Conservation (phyloP, 30 jellyfish, hydroid and myxozoan genomes). For the Turritopsis rubra region DNA sequence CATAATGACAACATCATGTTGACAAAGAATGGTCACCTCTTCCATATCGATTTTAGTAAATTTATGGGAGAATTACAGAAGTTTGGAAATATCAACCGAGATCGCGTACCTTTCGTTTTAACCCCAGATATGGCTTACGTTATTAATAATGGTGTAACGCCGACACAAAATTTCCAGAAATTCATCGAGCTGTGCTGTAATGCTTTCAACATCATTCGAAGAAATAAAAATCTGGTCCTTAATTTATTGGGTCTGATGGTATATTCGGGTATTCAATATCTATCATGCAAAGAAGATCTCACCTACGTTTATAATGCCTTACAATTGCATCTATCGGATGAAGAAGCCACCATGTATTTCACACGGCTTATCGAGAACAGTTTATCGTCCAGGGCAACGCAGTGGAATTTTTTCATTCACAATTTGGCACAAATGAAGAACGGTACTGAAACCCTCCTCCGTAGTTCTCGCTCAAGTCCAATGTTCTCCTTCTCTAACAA, state of each 20-base stretch:
- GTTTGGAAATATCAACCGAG: slow-evolving; percentile 78
- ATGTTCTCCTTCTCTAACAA: slow-evolving; percentile 78
- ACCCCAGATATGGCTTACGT: slow-evolving; percentile 99
- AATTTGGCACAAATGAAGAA: slow-evolving; percentile 92
- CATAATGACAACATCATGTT: slow-evolving; percentile 94
- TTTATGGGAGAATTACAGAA: slow-evolving; percentile 89
- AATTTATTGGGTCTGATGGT: slow-evolving; percentile 92
- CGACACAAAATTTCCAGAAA: slow-evolving; percentile 73
- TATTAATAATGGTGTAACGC: slow-evolving; percentile 68
- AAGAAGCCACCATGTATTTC: slow-evolving; percentile 77
- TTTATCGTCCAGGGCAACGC: slow-evolving; percentile 85
- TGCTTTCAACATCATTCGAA: slow-evolving; percentile 78
- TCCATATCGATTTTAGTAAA: slow-evolving; percentile 90
- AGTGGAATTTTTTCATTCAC: slow-evolving; percentile 89
- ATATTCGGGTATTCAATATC: slow-evolving; percentile 84
- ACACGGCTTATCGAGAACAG: slow-evolving; percentile 86
- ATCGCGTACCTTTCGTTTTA: slow-evolving; percentile 95
- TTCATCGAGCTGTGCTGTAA: slow-evolving; percentile 87
- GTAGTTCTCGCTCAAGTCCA: slow-evolving; percentile 52
- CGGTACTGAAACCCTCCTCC: slow-evolving; percentile 29
- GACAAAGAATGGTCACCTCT: slow-evolving; percentile 84
- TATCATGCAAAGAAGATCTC: slow-evolving; percentile 62
- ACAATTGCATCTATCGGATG: slow-evolving; percentile 66
- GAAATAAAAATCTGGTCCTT: slow-evolving; percentile 56
- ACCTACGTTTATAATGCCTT: slow-evolving; percentile 66